phyloP scores from a whole-genome alignment of 1,140 invertebrate species.

The Drosophila subobscura region DNA sequence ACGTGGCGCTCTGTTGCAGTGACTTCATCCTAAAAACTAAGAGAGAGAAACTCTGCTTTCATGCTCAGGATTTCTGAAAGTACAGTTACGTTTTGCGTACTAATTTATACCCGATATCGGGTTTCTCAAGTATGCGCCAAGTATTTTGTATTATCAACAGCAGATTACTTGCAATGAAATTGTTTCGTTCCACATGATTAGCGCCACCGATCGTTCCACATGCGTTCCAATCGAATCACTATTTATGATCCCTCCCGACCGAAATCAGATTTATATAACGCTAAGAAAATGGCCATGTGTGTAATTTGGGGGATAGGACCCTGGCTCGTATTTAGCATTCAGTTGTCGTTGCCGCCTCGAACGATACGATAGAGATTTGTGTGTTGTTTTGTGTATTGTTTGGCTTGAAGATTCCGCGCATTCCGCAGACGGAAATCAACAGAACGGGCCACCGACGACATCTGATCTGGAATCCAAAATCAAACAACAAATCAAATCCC shows the following conservation, averaged over 20 bases:
- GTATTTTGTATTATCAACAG: slow-evolving; percentile 26
- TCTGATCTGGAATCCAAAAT: not conserved
- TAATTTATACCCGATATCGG: slow-evolving; percentile 53
- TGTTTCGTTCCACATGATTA: slow-evolving; percentile 49
- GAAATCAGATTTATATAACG: slow-evolving; percentile 72
- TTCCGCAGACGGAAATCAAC: slow-evolving; percentile 34
- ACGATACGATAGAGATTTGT: slow-evolving; percentile 20
- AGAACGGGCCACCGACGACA: too few relatives aligned
- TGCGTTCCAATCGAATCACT: slow-evolving; percentile 46
- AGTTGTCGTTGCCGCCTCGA: slow-evolving; percentile 24
- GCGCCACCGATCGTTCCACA: slow-evolving; percentile 57
- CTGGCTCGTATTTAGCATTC: slow-evolving; percentile 31
- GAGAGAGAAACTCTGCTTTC: not conserved
- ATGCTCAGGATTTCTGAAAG: not conserved
- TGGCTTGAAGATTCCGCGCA: not conserved
- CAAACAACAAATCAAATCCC: slow-evolving; percentile 10
- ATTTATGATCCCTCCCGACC: slow-evolving; percentile 59
- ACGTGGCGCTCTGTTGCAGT: slow-evolving; percentile 26
- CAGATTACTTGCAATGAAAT: slow-evolving; percentile 40
- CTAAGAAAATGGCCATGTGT: slow-evolving; percentile 30
- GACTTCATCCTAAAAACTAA: slow-evolving; percentile 1
- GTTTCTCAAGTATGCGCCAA: slow-evolving; percentile 27
- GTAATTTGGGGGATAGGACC: slow-evolving; percentile 12
- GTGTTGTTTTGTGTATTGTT: slow-evolving; percentile 24
- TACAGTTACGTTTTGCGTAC: slow-evolving; percentile 23